These are phyloP conservation scores for Andrena chrysosceles DNA, from an alignment of 2,888 invertebrate genomes.

Conservation along the genomic window DNA sequence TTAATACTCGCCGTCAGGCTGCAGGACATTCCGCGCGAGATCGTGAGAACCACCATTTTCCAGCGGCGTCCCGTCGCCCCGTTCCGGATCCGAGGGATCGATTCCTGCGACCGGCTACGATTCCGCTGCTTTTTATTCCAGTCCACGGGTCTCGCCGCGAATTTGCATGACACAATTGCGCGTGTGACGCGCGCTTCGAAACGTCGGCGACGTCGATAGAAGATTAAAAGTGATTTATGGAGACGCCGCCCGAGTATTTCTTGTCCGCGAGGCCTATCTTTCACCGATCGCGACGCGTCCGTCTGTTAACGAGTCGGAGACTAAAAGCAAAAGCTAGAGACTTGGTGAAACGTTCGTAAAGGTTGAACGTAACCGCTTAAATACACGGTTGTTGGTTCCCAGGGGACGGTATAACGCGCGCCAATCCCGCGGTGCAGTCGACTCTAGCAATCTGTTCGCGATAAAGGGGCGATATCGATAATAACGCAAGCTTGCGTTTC, in stretches of 20 bases:
- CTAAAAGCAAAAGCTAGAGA: too few species aligned
- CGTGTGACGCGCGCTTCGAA: conserved; percentile 3
- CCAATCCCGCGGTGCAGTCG: neutral
- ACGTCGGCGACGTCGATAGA: conserved; percentile 22
- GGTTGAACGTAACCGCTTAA: too few species aligned
- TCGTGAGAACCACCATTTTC: conserved; percentile 73
- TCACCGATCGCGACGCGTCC: conserved; percentile 22
- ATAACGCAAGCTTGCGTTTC: conserved; percentile 21
- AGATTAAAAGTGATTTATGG: conserved; percentile 55
- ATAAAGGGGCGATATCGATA: neutral
- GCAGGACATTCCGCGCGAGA: conserved; percentile 56
- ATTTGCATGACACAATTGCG: neutral
- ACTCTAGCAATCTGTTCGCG: neutral
- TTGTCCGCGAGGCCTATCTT: conserved; percentile 11
- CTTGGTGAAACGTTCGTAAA: too few species aligned
- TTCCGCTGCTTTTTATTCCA: neutral
- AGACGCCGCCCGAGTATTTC: conserved; percentile 21
- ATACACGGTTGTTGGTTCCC: neutral
- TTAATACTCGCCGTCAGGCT: conserved; percentile 43
- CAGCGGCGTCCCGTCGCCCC: too few species aligned
- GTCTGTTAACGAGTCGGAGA: too few species aligned
- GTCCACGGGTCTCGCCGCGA: too few species aligned
- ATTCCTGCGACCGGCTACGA: neutral
- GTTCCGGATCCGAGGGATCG: neutral
- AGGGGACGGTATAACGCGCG: neutral